A percentile compares a stretch with the other conserved stretches of the same genome.
phyloP scores from a whole-genome alignment of 2,113 vertebrate species.

The Dendrocopos noguchii region DNA sequence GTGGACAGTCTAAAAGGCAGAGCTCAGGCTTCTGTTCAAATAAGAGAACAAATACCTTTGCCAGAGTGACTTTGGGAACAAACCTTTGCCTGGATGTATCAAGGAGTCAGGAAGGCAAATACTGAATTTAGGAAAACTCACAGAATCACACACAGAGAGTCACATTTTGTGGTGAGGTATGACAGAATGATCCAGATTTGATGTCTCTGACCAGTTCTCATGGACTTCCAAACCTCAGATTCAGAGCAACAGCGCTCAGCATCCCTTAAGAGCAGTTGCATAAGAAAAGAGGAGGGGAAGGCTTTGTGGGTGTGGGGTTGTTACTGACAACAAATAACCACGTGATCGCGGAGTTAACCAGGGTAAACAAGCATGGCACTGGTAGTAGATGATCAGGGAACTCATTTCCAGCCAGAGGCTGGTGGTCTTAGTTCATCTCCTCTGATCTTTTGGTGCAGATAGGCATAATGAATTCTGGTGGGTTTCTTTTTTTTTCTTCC shows the following conservation, averaged over 20 bases:
- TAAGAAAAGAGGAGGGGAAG: background rate
- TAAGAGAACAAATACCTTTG: background rate
- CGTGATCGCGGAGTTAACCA: accelerated
- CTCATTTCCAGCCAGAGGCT: background rate
- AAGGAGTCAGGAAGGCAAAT: background rate
- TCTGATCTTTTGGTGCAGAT: background rate
- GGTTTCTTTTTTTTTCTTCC: background rate
- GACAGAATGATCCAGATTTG: background rate
- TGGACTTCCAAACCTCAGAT: background rate
- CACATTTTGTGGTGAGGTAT: background rate
- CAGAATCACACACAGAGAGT: background rate
- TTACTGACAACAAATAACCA: background rate
- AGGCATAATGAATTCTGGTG: background rate
- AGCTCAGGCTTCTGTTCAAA: background rate
- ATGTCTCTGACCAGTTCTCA: background rate
- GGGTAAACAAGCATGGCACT: accelerated
- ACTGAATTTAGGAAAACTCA: background rate
- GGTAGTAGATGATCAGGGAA: background rate
- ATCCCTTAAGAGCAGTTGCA: background rate
- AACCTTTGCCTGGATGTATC: accelerated
- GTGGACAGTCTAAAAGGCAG: background rate
- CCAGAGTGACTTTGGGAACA: background rate
- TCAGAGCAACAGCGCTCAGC: background rate
- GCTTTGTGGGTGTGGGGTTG: background rate
- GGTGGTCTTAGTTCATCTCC: background rate